Evolutionary conservation across 2,888 invertebrate species (phyloP).

Genomic region (Isotomurus palustris): DNA sequence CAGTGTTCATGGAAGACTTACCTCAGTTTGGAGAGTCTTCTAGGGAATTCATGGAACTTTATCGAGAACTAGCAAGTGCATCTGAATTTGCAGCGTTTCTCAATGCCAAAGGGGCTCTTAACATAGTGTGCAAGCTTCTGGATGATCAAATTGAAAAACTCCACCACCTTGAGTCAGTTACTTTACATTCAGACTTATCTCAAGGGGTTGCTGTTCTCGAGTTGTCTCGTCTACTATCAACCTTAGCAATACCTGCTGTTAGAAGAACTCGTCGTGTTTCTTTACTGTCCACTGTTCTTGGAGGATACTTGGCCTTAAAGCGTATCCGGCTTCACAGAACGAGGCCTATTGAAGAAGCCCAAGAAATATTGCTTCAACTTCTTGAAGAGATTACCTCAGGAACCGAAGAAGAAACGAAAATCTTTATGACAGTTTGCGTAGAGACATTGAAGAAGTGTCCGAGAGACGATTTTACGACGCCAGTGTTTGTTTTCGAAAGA

Average conservation of each 20-base stretch:
- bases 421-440: slow-evolving; percentile 95
- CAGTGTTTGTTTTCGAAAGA: slow-evolving; percentile 95
- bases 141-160: slow-evolving; percentile 83
- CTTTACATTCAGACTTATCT: slow-evolving; percentile 86
- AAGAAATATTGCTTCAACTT: slow-evolving; percentile 36
- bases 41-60: slow-evolving; percentile 81
- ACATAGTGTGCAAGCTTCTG: slow-evolving; percentile 76
- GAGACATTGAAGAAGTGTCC: slow-evolving; percentile 90
- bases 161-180: slow-evolving; percentile 83
- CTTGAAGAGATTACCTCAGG: slow-evolving; percentile 54
- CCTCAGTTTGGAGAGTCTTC: slow-evolving; percentile 85
- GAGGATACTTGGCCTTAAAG: slow-evolving; percentile 86
- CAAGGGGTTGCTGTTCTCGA: slow-evolving; percentile 58
- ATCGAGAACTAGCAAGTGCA: slow-evolving; percentile 76
- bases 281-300: slow-evolving; percentile 64
- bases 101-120: slow-evolving; percentile 77
- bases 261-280: slow-evolving; percentile 41
- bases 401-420: slow-evolving; percentile 90
- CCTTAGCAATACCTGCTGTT: slow-evolving; percentile 44
- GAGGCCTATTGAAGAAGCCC: slow-evolving; percentile 65
- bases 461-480: slow-evolving; percentile 86
- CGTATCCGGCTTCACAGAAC: slow-evolving; percentile 91
- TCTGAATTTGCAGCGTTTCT: slow-evolving; percentile 92
- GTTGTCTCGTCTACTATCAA: slow-evolving; percentile 36
- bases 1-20: slow-evolving; percentile 80